Evolutionary conservation across 1,140 invertebrate genomes (phyloP), one percentile per base, ranked within the genome.

Genomic region (Lucilia cuprina): DNA sequence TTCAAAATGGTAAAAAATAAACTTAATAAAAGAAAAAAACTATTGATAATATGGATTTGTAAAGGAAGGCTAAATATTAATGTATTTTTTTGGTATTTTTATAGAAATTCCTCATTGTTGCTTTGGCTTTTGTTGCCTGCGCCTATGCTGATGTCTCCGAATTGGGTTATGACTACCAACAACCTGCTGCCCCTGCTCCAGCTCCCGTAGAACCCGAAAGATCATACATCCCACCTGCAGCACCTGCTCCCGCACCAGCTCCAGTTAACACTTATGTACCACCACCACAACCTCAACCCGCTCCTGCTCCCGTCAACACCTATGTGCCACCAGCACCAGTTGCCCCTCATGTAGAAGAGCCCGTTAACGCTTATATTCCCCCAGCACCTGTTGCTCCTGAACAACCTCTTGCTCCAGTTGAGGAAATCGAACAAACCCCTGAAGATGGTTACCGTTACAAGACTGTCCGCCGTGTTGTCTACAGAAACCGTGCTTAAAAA

Each of bases 401-500:
- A 5, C 84, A 77, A 74, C 49, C 41, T 12, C 85, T 87, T 17
- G 55, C 83, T 21, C 82, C 84, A 41, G 12, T 82, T 25, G 85
- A 84, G 12, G 85, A 85, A 17, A 84, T 86, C 5, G 86, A 84
- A 55, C 82, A 83, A 13, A 77, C 65, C 21, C 80, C 82, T 13
- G 60, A 60, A 75, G 84, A 85, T 75, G 85, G 82, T 82, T 85
- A 85, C 74, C 84, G 41, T 70, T 85, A 85, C 82, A 83, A 83
- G 82, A 83, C 84, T 74, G 84, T 86, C 41, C 87, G 87, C 47
- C 87, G 87, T 83, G 86, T 86, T 10, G 87, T 88, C 83, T 88
- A 87, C 86, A 87, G 87, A 83, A 85, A 87, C 84, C 87, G 87
- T 82, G 84, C 85, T 84, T 88, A 88, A 86, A 35, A 60, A 5